Evolutionary conservation across 2,113 vertebrate species (phyloP), one percentile per base, ranked within the genome.

Genomic region (Sialia sialis): DNA sequence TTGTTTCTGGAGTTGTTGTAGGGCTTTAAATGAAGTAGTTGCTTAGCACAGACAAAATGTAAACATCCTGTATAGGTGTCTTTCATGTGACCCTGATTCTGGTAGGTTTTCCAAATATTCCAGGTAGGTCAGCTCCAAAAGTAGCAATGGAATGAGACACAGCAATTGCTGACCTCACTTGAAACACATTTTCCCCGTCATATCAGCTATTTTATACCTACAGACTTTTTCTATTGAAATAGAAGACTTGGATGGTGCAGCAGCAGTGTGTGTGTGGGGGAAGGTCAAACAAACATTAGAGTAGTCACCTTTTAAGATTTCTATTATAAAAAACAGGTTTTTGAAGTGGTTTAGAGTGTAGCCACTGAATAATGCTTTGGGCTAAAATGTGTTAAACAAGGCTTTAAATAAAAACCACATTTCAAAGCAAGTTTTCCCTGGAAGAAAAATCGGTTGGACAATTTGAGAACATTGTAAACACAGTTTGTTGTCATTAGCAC

Each of bases 391-490:
- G 78, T 96, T 91, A 62, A 73, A 90, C 89, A 91, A 83, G 81
- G 46, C 72, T 93, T 96, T 93, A 94, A 97, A 95, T 83, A 89
- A 87, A 95, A 97, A 87, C 58, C 91, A 90, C 87, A 80, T 96
- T 96, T 96, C 62, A 91, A 95, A 74, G 41, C 9, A 11, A n/a
- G 32, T 41, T 90, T 74, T 69, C 39, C 60, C 22, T 30, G 26
- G 86, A 80, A 80, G 43, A 91, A 90, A 90, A 90, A 46, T 93
- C 48, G 7, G 39, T 88, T 84, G 83, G 79, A 63, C 60, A 49
- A 84, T 83, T 95, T 81, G 88, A 80, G 68, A 90, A 83, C 79
- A 38, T 34, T 92, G 79, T 84, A 86, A 96, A 86, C 79, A 67
- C 87, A 72, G 75, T 92, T 90, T 89, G 79, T 83, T 91, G 79